Evolutionary conservation across 2,888 invertebrate species (phyloP).

Genomic region (Therioaphis trifolii): DNA sequence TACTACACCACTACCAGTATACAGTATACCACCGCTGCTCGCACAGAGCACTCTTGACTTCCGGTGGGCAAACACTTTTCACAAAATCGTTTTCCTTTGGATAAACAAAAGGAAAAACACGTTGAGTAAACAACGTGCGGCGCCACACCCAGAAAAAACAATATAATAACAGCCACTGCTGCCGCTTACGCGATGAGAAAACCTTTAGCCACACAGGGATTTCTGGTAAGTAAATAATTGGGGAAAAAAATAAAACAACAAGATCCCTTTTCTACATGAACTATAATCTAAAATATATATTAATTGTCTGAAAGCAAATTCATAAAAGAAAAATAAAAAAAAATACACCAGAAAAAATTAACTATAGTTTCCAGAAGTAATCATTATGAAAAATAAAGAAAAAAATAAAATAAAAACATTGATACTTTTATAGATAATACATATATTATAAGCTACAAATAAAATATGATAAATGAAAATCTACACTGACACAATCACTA

Average conservation of each 20-base stretch:
- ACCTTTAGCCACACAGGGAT: not conserved
- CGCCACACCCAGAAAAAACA: not conserved
- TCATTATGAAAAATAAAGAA: no score
- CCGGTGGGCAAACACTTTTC: conserved; percentile 34
- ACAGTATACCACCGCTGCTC: not conserved
- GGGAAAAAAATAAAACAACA: not conserved
- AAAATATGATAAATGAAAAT: not conserved
- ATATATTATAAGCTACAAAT: not conserved
- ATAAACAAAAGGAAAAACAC: conserved; percentile 17
- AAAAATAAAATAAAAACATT: not conserved
- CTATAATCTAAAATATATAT: conserved; percentile 11
- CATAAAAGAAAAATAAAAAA: conserved; percentile 19
- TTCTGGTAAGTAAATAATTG: conserved; percentile 9
- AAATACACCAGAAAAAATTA: not conserved
- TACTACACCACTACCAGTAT: no score
- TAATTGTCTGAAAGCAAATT: conserved; percentile 28
- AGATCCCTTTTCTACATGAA: not conserved
- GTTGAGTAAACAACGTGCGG: not conserved
- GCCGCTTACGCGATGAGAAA: not conserved
- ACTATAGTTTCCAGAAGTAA: no score
- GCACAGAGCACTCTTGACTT: conserved; percentile 37
- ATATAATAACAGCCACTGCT: not conserved
- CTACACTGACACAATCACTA: not conserved
- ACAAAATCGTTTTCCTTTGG: conserved; percentile 48
- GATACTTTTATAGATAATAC: not conserved